phyloP scores from a whole-genome alignment of 2,888 invertebrate species.

The Pachydiplax longipennis region DNA sequence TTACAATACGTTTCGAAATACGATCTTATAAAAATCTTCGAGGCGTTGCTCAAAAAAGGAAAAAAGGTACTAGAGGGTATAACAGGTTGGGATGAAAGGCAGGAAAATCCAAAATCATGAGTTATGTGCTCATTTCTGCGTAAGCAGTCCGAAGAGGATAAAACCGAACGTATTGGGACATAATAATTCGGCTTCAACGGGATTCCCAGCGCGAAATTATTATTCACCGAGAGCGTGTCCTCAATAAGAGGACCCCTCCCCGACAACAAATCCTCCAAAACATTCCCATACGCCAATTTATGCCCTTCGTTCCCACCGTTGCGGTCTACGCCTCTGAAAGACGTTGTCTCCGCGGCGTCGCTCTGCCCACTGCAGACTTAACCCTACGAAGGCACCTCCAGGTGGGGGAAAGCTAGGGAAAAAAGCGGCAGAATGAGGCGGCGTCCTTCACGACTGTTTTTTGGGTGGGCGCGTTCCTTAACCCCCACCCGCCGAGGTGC shows the following conservation, averaged over 20 bases:
- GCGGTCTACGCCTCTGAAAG: neutral
- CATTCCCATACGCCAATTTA: neutral
- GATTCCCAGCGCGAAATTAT: neutral
- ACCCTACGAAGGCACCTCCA: neutral
- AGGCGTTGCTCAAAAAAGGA: neutral
- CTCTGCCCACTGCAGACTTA: neutral
- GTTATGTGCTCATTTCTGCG: neutral
- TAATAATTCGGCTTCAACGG: neutral
- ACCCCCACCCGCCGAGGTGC: neutral
- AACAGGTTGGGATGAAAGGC: too few relatives aligned
- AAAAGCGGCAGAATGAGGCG: neutral
- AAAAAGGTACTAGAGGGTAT: neutral
- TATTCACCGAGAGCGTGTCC: neutral
- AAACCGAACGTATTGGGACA: neutral
- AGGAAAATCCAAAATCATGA: neutral
- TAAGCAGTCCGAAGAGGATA: neutral
- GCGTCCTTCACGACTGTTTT: slow-evolving; percentile 25
- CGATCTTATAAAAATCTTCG: neutral
- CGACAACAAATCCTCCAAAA: neutral
- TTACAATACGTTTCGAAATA: neutral
- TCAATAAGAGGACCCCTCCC: neutral
- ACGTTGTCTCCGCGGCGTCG: neutral
- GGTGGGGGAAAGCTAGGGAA: neutral
- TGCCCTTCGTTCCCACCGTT: too few relatives aligned
- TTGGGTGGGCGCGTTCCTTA: slow-evolving; percentile 24